Evolutionary conservation across 2,113 vertebrate genomes (phyloP).

Genomic region (Camelus bactrianus): DNA sequence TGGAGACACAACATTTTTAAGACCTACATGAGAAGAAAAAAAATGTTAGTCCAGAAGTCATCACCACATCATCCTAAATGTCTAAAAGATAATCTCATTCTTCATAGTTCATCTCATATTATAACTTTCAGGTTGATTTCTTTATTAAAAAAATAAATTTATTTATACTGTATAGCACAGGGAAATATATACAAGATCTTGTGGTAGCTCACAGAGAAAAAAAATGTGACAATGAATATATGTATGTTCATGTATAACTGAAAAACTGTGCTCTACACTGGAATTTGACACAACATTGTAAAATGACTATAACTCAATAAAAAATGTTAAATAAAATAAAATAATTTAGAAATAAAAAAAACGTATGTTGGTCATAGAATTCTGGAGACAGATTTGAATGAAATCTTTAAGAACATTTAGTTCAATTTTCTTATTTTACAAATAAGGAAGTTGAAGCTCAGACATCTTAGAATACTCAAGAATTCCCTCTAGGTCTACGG

Average conservation of each 20-base stretch:
- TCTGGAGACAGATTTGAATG: not conserved
- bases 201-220: no score
- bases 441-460: not conserved
- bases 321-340: no score
- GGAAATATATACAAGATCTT: no score
- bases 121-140: not conserved
- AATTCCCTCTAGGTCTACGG: not conserved
- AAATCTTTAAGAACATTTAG: not conserved
- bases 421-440: not conserved
- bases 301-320: no score
- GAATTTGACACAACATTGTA: no score
- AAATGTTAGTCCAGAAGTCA: not conserved
- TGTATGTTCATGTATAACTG: no score
- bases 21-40: not conserved
- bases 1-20: not conserved
- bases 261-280: no score
- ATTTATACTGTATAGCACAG: no score
- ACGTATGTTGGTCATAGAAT: not conserved
- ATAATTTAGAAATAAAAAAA: not conserved
- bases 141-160: not conserved
- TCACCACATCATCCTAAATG: not conserved
- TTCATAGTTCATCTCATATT: not conserved
- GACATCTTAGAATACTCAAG: not conserved
- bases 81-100: not conserved
- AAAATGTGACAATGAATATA: no score